A percentile compares a stretch with the other conserved stretches of the same genome.
Evolutionary conservation across 2,113 vertebrate species (phyloP).

Genomic region (Gorsachius goisagi): DNA sequence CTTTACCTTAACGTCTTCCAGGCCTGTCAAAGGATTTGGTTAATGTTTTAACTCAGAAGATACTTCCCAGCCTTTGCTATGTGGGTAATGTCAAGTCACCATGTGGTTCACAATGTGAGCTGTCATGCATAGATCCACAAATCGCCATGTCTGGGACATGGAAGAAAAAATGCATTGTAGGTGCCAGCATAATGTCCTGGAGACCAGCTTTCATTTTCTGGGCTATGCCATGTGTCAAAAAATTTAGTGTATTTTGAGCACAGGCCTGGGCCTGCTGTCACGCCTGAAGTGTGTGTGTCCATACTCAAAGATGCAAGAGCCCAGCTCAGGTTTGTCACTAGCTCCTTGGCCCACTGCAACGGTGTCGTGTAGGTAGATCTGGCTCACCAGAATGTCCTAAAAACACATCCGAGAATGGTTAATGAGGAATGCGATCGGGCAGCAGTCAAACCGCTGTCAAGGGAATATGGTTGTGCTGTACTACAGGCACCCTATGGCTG

Average conservation of each 20-base stretch:
- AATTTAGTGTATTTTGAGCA: background rate
- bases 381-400: background rate
- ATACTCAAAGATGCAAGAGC: background rate
- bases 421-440: background rate
- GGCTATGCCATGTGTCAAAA: background rate
- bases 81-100: background rate
- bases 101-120: background rate
- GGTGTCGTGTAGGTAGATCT: background rate
- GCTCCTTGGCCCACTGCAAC: background rate
- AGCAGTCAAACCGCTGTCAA: background rate
- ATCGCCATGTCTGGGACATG: background rate
- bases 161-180: background rate
- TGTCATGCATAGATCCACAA: background rate
- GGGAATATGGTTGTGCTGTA: background rate
- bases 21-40: background rate
- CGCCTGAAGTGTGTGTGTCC: background rate
- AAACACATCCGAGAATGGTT: background rate
- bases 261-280: background rate
- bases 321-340: background rate
- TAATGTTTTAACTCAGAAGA: background rate
- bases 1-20: background rate
- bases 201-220: background rate
- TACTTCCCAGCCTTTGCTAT: background rate
- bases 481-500: background rate
- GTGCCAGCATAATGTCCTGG: background rate